Conservation (phyloP, 2,113 vertebrate genomes). For the Bombycilla garrulus region DNA sequence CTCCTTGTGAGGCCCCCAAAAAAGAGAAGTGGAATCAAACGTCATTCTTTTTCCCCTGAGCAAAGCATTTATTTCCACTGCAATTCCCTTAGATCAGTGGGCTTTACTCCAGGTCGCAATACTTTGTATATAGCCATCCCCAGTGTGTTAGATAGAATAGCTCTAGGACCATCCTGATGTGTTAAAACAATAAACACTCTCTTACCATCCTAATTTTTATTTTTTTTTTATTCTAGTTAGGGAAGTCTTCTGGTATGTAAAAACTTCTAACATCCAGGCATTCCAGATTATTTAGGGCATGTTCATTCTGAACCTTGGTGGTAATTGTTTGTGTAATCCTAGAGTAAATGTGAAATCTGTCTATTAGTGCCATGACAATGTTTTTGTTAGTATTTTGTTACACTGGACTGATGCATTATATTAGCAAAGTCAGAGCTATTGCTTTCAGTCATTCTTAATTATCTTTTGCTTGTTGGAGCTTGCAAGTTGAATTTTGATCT, state of each 20-base stretch:
- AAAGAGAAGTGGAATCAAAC: not conserved
- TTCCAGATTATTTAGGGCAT: not conserved
- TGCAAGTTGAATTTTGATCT: not conserved
- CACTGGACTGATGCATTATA: not conserved
- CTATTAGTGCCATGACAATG: not conserved
- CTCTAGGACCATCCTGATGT: not conserved
- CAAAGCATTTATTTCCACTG: not conserved
- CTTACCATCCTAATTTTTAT: not conserved
- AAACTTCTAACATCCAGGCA: not conserved
- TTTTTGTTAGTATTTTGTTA: not conserved
- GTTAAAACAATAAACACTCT: not conserved
- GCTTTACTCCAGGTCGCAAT: not conserved
- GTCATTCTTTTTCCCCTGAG: not conserved
- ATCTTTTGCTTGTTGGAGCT: not conserved
- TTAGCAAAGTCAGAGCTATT: not conserved
- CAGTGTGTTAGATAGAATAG: not conserved
- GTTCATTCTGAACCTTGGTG: not conserved
- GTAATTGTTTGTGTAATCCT: not conserved
- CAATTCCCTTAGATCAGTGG: not conserved
- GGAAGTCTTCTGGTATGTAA: not conserved
- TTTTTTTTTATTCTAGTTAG: not conserved
- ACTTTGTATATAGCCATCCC: not conserved
- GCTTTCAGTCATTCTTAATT: not conserved
- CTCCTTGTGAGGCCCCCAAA: not conserved
- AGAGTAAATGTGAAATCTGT: not conserved